Conservation (phyloP, 1,140 invertebrate genomes). For the Procambarus virginalis region DNA sequence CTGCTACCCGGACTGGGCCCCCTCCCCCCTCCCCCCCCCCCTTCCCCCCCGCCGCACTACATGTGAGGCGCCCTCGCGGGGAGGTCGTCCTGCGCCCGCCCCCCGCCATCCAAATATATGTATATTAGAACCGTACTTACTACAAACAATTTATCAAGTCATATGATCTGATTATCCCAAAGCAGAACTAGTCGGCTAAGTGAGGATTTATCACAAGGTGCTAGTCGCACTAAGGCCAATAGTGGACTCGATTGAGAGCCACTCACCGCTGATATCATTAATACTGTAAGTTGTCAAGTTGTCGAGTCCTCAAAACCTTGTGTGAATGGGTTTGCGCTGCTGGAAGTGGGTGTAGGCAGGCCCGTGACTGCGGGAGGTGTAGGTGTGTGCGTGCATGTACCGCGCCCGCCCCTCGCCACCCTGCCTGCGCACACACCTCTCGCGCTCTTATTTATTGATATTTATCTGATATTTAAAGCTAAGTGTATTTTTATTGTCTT, state of each 20-base stretch:
- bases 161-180: constrained; percentile 49
- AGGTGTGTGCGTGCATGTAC: background rate
- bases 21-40: background rate
- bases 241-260: constrained; percentile 18
- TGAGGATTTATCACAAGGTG: constrained; percentile 59
- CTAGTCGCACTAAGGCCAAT: constrained; percentile 60
- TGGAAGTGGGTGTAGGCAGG: constrained; percentile 26
- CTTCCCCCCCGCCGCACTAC: constrained; percentile 12
- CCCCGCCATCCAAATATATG: constrained; percentile 65
- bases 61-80: constrained; percentile 33
- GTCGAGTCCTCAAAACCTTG: constrained; percentile 66
- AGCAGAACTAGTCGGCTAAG: constrained; percentile 58
- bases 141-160: constrained; percentile 51
- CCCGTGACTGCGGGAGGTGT: constrained; percentile 4
- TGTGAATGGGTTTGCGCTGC: constrained; percentile 59
- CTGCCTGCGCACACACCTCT: constrained; percentile 2
- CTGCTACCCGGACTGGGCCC: constrained; percentile 5
- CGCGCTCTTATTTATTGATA: constrained; percentile 62
- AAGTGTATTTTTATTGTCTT: constrained; percentile 68
- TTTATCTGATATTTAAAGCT: constrained; percentile 67
- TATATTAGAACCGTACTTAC: constrained; percentile 63
- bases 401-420: background rate
- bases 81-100: constrained; percentile 35
- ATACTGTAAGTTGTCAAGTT: constrained; percentile 62
- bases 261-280: constrained; percentile 49